phyloP scores from a whole-genome alignment of 2,797 vertebrate genomes.

The Leptatherina wallacei region DNA sequence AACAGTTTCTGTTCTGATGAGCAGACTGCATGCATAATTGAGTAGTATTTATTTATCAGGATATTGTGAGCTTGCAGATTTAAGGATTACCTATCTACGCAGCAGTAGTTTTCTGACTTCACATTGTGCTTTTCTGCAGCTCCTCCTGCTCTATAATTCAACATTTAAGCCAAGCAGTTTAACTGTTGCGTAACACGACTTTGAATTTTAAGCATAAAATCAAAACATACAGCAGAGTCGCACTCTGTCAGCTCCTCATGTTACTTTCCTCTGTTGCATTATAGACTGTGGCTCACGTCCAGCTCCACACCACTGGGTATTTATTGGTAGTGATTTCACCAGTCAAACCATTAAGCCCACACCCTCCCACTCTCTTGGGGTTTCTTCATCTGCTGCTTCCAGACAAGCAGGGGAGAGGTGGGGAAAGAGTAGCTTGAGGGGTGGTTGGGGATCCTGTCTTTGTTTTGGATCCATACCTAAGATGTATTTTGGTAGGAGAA shows the following conservation, averaged over 20 bases:
- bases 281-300: constrained; percentile 54
- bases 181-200: constrained; percentile 55
- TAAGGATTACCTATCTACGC: background rate
- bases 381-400: constrained; percentile 68
- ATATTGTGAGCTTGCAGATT: constrained; percentile 15
- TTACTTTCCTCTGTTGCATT: constrained; percentile 34
- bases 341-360: constrained; percentile 61
- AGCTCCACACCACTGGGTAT: constrained; percentile 53
- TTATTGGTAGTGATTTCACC: constrained; percentile 75
- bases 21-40: constrained; percentile 64
- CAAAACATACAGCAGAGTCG: constrained; percentile 56
- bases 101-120: background rate
- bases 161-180: constrained; percentile 29
- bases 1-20: constrained; percentile 43
- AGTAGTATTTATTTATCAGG: constrained; percentile 39
- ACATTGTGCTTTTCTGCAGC: background rate
- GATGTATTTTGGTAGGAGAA: constrained; percentile 57
- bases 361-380: constrained; percentile 72
- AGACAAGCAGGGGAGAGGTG: constrained; percentile 46
- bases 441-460: constrained; percentile 34
- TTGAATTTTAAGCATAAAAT: constrained; percentile 51
- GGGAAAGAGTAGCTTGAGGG: constrained; percentile 34
- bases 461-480: constrained; percentile 63
- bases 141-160: constrained; percentile 33
- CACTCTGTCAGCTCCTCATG: constrained; percentile 24